Evolutionary conservation across 2,888 invertebrate species (phyloP).

Genomic region (Allygus modestus): DNA sequence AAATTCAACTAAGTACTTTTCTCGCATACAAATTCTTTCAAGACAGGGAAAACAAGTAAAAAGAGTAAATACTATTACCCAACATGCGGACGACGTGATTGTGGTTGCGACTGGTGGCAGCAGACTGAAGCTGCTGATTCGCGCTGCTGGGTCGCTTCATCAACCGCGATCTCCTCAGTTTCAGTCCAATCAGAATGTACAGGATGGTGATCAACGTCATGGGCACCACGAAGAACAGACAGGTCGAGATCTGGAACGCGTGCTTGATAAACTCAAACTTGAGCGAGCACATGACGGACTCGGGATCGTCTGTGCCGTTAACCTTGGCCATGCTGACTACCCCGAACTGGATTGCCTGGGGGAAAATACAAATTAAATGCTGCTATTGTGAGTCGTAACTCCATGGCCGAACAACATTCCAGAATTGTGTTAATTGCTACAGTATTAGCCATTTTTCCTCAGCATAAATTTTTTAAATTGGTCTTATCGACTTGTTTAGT

Average conservation of each 20-base stretch:
- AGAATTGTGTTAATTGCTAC: no score
- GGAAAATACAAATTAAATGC: background rate
- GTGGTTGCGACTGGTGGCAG: constrained; percentile 72
- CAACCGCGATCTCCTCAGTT: constrained; percentile 75
- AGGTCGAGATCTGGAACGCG: constrained; percentile 80
- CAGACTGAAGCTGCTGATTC: constrained; percentile 63
- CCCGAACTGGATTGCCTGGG: constrained; percentile 75
- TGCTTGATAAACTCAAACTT: constrained; percentile 77
- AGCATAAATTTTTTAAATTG: no score
- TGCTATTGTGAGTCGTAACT: no score
- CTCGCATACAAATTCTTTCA: no score
- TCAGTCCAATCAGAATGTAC: constrained; percentile 77
- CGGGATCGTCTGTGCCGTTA: constrained; percentile 73
- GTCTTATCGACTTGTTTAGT: no score
- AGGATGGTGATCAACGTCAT: constrained; percentile 80
- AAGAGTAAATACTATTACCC: no score
- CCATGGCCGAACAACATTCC: no score
- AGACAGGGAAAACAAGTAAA: no score
- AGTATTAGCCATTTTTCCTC: no score
- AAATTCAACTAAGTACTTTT: no score
- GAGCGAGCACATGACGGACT: constrained; percentile 77
- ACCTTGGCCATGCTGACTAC: constrained; percentile 77
- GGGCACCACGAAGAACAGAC: constrained; percentile 80
- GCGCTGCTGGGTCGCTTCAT: constrained; percentile 66
- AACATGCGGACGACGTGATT: constrained; percentile 88